Percentiles rank a stretch among this genome's conserved stretches.
Conservation (phyloP, 2,113 vertebrate genomes). For the Tetrao urogallus region DNA sequence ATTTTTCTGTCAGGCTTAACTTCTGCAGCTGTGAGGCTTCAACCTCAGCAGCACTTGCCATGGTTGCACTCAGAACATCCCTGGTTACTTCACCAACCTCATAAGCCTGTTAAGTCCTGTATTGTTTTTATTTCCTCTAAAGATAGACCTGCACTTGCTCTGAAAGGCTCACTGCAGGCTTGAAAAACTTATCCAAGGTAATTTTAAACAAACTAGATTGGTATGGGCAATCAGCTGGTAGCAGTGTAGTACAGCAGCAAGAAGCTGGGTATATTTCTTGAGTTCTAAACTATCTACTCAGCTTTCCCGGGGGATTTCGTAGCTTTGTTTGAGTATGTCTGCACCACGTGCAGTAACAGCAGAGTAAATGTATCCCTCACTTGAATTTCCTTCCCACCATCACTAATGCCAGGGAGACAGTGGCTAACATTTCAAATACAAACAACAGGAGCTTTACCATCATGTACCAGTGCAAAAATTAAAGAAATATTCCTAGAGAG, state of each 20-base stretch:
- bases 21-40: background rate
- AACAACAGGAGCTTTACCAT: background rate
- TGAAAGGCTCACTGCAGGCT: background rate
- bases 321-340: background rate
- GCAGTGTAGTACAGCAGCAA: background rate
- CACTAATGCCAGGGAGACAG: background rate
- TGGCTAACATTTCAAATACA: background rate
- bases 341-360: background rate
- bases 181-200: background rate
- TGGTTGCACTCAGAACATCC: background rate
- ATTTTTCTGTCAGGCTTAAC: background rate
- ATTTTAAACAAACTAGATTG: background rate
- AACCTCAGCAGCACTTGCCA: rapidly evolving
- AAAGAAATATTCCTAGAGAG: background rate
- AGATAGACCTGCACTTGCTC: background rate
- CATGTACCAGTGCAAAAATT: background rate
- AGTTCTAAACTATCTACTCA: background rate
- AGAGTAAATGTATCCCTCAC: background rate
- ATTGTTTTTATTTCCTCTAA: background rate
- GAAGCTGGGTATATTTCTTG: background rate
- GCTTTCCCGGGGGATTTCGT: background rate
- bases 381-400: background rate
- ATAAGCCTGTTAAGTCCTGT: background rate
- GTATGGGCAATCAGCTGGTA: background rate
- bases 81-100: background rate